Evolutionary conservation across 1,140 invertebrate species (phyloP), one percentile per base, ranked within the genome.

Genomic region (Andricus grossulariae): DNA sequence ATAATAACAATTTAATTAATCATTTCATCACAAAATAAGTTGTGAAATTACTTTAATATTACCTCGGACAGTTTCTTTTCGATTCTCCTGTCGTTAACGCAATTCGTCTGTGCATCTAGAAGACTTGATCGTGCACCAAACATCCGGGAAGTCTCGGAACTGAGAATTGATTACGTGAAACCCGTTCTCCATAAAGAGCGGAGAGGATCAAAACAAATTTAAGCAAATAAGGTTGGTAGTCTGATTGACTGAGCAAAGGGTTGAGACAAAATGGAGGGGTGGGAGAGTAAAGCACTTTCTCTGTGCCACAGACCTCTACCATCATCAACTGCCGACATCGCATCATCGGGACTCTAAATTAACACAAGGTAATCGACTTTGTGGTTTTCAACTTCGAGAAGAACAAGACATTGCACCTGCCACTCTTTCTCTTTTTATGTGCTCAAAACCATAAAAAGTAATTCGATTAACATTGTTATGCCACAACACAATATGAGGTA

Each of bases 401-500:
- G 39, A 45, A 45, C 39, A 45, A 45, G 54, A 19, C 5, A 55
- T 55, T 55, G 54, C 13, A 19, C 21, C 54, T 55, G 54, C 8
- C 21, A 19, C 8, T 55, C 21, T 55, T 55, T 13, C 21, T 19
- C 18, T 55, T 55, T 55, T 55, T 55, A 55, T 55, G 54, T 19
- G 18, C 18, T 21, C 18, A 55, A 55, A 55, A 18, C 6, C 54
- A 55, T 55, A 55, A 55, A 19, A 55, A 55, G 19, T 55, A 55
- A 19, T 55, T 55, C 54, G 18, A 18, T 55, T 55, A 55, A 55
- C n/a, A 19, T 55, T 55, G 54, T 55, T 55, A 19, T 55, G 54
- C 54, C 54, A 19, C 54, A 55, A 55, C 54, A 55, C 54, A 55
- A 55, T 21, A 55, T 55, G 54, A 55, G 54, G 18, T 19, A 18